phyloP scores from a whole-genome alignment of 1,140 invertebrate genomes.

The Parasteatoda tepidariorum region DNA sequence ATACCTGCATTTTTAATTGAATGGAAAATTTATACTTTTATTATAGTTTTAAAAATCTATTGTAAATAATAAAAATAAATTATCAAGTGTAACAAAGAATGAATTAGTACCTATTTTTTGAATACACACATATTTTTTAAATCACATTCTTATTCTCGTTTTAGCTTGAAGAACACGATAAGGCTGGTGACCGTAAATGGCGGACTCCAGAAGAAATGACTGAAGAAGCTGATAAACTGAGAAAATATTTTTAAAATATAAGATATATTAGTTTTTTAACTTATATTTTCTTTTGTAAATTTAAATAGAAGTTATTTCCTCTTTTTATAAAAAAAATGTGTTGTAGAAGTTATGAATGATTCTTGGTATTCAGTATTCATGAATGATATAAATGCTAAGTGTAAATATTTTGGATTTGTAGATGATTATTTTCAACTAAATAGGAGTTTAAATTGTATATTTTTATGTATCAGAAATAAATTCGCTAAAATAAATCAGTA shows the following conservation, averaged over 20 bases:
- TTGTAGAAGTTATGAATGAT: background rate
- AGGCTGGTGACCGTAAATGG: conserved; percentile 65
- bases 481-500: too few relatives aligned
- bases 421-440: too few relatives aligned
- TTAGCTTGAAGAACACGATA: conserved; percentile 78
- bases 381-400: too few relatives aligned
- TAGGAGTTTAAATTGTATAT: too few relatives aligned
- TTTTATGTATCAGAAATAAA: background rate
- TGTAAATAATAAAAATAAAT: conserved; percentile 2
- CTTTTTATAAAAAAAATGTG: background rate
- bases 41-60: background rate
- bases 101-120: background rate
- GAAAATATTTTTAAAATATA: conserved; percentile 62
- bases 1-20: background rate
- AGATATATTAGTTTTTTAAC: background rate
- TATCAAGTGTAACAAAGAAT: background rate
- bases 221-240: conserved; percentile 70
- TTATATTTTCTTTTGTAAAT: background rate
- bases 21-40: background rate
- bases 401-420: too few relatives aligned
- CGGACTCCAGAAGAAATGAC: conserved; percentile 73
- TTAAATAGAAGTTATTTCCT: background rate
- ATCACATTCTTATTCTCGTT: background rate
- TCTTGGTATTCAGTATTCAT: background rate
- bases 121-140: background rate